Conservation (phyloP, 2,888 invertebrate genomes). For the Endomychus coccineus region DNA sequence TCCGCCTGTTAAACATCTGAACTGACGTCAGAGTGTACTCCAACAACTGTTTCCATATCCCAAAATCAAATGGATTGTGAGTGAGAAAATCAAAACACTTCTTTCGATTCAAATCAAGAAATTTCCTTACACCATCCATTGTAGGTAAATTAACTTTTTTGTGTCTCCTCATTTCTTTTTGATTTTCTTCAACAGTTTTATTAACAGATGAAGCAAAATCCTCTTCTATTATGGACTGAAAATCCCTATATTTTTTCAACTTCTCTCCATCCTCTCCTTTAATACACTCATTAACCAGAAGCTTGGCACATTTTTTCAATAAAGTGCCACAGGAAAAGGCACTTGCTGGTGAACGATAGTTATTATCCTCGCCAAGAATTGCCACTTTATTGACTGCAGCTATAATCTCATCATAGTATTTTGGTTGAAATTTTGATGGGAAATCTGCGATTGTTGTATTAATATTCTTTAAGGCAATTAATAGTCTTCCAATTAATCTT, state of each 20-base stretch:
- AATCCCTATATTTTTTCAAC: too few relatives aligned
- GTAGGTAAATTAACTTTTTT: neutral
- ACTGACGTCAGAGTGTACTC: neutral
- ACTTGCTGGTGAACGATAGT: neutral
- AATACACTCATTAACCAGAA: neutral
- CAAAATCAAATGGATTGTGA: neutral
- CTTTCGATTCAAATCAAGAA: too few relatives aligned
- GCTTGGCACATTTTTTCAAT: neutral
- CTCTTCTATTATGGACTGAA: too few relatives aligned
- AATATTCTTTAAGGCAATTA: neutral
- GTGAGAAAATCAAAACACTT: neutral
- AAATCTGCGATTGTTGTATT: neutral
- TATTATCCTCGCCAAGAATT: neutral
- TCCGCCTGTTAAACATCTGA: slow-evolving; percentile 4
- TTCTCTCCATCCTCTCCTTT: too few relatives aligned
- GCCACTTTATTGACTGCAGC: neutral
- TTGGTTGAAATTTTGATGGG: neutral
- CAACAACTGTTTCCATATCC: slow-evolving; percentile 3
- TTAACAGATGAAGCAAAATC: too few relatives aligned
- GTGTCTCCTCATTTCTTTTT: neutral
- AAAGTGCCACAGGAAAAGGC: neutral
- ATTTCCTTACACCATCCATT: neutral
- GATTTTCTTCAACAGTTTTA: neutral
- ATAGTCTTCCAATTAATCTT: neutral
- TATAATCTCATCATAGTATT: neutral